Conservation (phyloP, 2,888 invertebrate genomes). For the Heliothis peltigera region DNA sequence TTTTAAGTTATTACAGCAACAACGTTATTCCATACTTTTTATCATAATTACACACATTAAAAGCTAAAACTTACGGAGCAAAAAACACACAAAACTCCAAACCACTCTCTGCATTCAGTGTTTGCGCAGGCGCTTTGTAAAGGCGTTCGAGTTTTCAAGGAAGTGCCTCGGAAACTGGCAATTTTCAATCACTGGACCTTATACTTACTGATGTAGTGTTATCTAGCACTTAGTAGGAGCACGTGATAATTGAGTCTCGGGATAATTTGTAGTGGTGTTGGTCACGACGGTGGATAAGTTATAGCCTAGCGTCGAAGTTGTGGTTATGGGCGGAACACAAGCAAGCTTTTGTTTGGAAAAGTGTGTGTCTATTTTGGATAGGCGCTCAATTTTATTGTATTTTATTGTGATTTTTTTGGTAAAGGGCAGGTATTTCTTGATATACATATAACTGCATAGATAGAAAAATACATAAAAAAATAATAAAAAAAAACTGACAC, state of each 20-base stretch:
- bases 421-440: no score
- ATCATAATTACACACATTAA: neutral
- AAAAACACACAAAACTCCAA: neutral
- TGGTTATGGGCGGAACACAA: no score
- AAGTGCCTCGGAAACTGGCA: slow-evolving; percentile 37
- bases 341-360: slow-evolving; percentile 3
- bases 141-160: slow-evolving; percentile 16
- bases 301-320: slow-evolving; percentile 7
- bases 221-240: slow-evolving; percentile 18
- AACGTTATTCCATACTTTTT: no score
- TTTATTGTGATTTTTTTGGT: neutral
- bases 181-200: slow-evolving; percentile 30
- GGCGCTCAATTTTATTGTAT: slow-evolving; percentile 24
- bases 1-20: no score
- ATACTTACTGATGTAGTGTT: slow-evolving; percentile 13
- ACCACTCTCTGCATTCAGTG: slow-evolving; percentile 10
- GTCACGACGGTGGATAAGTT: slow-evolving; percentile 4
- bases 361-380: slow-evolving; percentile 3
- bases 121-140: slow-evolving; percentile 45
- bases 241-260: slow-evolving; percentile 33
- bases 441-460: no score
- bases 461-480: no score
- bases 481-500: no score
- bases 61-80: neutral
- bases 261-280: slow-evolving; percentile 14